phyloP scores from a whole-genome alignment of 2,797 vertebrate species.

The Astyanax mexicanus region DNA sequence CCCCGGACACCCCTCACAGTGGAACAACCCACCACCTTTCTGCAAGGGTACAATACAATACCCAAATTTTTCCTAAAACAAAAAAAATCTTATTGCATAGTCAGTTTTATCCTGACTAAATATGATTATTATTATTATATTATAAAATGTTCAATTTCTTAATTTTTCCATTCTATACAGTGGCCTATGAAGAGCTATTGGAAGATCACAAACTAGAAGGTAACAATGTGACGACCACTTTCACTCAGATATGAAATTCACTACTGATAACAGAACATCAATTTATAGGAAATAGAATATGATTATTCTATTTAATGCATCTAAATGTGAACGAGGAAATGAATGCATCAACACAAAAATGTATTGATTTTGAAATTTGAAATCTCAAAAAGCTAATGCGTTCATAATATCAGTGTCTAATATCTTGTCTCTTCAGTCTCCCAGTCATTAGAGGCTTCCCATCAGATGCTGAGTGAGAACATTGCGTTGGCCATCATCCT shows the following conservation, averaged over 20 bases:
- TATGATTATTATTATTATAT: too few relatives aligned
- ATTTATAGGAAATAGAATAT: too few relatives aligned
- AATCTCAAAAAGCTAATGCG: neutral
- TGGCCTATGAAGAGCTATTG: conserved; percentile 91
- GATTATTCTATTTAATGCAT: too few relatives aligned
- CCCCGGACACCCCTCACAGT: conserved; percentile 90
- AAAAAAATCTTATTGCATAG: too few relatives aligned
- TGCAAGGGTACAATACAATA: conserved; percentile 85
- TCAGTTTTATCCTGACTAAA: too few relatives aligned
- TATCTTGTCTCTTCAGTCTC: conserved; percentile 77
- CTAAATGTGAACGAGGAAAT: neutral
- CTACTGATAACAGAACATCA: neutral
- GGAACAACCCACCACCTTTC: conserved; percentile 91
- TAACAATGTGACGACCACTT: conserved; percentile 67
- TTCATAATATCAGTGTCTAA: conserved; percentile 2
- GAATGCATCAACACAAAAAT: neutral
- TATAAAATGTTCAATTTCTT: too few relatives aligned
- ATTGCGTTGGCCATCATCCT: conserved; percentile 91
- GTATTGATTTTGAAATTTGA: neutral
- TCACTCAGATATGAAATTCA: conserved; percentile 30
- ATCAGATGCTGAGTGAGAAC: conserved; percentile 90
- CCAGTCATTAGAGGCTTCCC: conserved; percentile 88
- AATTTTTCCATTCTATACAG: conserved; percentile 70
- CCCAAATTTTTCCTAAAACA: too few relatives aligned
- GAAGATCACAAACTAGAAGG: conserved; percentile 92